A percentile compares a stretch with the other conserved stretches of the same genome.
Evolutionary conservation across 2,888 invertebrate genomes (phyloP).

Genomic region (Drosophila atripex): DNA sequence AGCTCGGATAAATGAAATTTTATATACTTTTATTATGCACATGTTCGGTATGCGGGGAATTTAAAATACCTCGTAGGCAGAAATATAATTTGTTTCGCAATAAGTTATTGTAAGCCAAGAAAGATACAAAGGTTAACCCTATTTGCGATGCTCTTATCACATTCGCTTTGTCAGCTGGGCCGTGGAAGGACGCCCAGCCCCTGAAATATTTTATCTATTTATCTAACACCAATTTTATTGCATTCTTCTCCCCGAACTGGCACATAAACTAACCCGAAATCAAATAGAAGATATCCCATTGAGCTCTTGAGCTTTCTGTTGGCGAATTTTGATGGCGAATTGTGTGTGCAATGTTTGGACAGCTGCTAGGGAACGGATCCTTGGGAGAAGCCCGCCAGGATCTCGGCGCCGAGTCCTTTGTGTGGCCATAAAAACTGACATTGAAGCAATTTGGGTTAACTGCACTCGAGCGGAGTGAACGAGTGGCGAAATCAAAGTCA

Average conservation of each 20-base stretch:
- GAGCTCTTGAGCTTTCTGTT: constrained; percentile 38
- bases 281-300: constrained; percentile 40
- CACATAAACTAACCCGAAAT: constrained; percentile 22
- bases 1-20: constrained; percentile 39
- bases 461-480: constrained; percentile 32
- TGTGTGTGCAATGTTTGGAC: constrained; percentile 43
- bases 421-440: constrained; percentile 61
- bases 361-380: constrained; percentile 36
- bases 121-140: constrained; percentile 30
- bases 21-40: constrained; percentile 35
- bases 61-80: constrained; percentile 14
- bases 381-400: constrained; percentile 27
- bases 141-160: constrained; percentile 44
- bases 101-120: constrained; percentile 3
- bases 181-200: background rate
- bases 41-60: constrained; percentile 17
- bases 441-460: constrained; percentile 60
- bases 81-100: constrained; percentile 22
- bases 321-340: constrained; percentile 20
- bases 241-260: constrained; percentile 23
- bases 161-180: constrained; percentile 18
- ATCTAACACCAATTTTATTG: constrained; percentile 47
- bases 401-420: constrained; percentile 30
- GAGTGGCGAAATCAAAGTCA: constrained; percentile 69
- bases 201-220: constrained; percentile 42